Base-by-base conservation (phyloP, 2,797 vertebrate genomes). In the Melanotaenia nigrans region DNA sequence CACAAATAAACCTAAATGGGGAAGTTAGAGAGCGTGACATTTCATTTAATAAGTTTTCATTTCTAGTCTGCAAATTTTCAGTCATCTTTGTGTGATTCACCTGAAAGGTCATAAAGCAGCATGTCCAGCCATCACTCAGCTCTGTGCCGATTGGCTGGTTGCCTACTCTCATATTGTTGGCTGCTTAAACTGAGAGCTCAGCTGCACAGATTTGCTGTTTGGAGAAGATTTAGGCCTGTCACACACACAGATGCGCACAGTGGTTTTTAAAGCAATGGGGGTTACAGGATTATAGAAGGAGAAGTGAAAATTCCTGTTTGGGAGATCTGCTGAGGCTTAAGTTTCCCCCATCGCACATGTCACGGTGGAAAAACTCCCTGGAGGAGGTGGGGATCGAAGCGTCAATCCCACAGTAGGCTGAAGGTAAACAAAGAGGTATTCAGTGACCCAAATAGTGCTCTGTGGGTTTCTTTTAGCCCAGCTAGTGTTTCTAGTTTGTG, bases 211-310 rank as follows among this genome's bases (percentile, higher is more conserved):
- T 90, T 90, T 88, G 86, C 90, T 95, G 91, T 95, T 95, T 93
- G 85, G 85, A 89, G 80, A 88, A 93, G 94, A 92, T 94, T 96
- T 95, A 95, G 90, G 90, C 87, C 73, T 96, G 95, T 95, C 95
- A 95, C 92, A 89, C 83, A 81, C 70, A 60, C 35, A 30, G 45
- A 61, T n/a, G 33, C 81, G 78, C 72, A 77, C 69, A 81, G 88
- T 84, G 77, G 85, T 92, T 87, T 88, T 87, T 80, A 93, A 94
- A 90, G 92, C 77, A 78, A 67, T 72, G 71, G 78, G 87, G 84
- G 87, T 90, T 89, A 84, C 67, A 12, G 90, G 90, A 90, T 92
- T 90, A 92, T 87, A 80, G 83, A 84, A 85, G 79, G 60, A 92
- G 88, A 92, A 91, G 92, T 91, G 87, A 93, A 92, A 93, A 94